Base-by-base conservation (phyloP, 2,113 vertebrate genomes). In the Amblyornis subalaris region DNA sequence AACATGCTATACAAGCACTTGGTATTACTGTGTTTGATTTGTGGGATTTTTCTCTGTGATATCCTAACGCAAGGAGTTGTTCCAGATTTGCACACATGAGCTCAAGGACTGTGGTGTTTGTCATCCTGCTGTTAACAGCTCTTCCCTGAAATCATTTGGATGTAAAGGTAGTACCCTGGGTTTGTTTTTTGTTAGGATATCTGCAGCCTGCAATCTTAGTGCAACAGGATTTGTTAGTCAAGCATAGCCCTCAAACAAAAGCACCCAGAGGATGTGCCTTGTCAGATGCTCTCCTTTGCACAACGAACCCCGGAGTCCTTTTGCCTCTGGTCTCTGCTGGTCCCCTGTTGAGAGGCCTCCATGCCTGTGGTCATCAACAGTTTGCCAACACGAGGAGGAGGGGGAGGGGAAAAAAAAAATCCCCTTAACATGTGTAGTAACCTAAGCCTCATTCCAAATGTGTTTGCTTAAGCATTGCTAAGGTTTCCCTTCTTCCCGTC, bases 201-300 rank as follows among this genome's bases (percentile, higher is more conserved):
- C 97, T 96, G 74, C 80, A 92, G 84, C 73, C 84, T 85, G 74
- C 54, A 21, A 97, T 97, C 97, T 97, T 96, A 97, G 87, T 80
- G 90, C 92, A 96, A 97, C 97, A 96, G 96, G 97, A 97, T 97
- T 97, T 96, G 94, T 85, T 94, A 96, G 92, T 91, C 92, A 96
- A 97, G 96, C 96, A 60, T 95, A 61, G 92, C 95, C 38, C 67
- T 78, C 5, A 10, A 93, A 97, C 95, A 98, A 97, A 97, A 88
- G 93, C 35, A 45, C 55, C 38, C 81, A 62, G 94, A 90, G 93
- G 94, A 97, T 92, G 82, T 96, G 83, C 67, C 94, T 96, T 96
- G 96, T 95, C 82, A 80, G 93, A 78, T 45, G 58, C 53, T 81
- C 82, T 85, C 78, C 48, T 44, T n/a, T 89, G 89, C 85, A 81